Evolutionary conservation across 2,113 vertebrate species (phyloP), one percentile per base, ranked within the genome.

Genomic region (Cyprinodon variegatus): DNA sequence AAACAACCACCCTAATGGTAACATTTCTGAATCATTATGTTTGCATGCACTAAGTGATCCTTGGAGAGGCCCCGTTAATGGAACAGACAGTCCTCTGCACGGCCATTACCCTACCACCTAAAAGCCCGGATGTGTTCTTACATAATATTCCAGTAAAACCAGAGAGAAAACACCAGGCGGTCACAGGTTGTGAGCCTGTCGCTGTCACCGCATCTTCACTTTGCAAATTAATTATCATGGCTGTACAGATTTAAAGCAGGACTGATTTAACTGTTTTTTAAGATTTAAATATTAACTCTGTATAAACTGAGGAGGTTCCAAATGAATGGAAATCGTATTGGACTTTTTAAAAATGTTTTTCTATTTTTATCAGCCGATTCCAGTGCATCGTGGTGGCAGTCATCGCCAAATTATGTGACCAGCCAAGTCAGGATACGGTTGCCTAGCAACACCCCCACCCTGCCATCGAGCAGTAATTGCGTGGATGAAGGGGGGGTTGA

Each of bases 361-460:
- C n/a, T 37, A 13, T 63, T 53, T 72, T 64, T 66, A 8, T 22
- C 8, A 36, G n/a, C 4, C 3, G 39, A 17, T 74, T 60, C 37
- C 38, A 59, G 64, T 63, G 57, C 48, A 36, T 53, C 53, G 15
- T 64, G 13, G 3, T 63, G 50, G 77, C 68, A 82, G 76, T 78
- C 77, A 69, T 84, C 57, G 36, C 76, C 20, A 1, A 8, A 39
- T 87, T 88, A 91, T 71, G 37, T 86, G 85, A 79, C 76, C 48
- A 62, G 76, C 71, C 67, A 72, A 70, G 81, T 86, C 84, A 84
- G 78, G 84, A 82, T 74, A 72, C 22, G 79, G 90, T 92, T 92
- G 85, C 91, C 74, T 83, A 11, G 90, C 83, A 82, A 90, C 87
- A 17, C 17, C 72, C 74, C 45, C 64, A 36, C 72, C 57, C 67